These are phyloP conservation scores for Muscicapa comitata DNA, from an alignment of 2,797 vertebrate genomes.

Conservation along the genomic window DNA sequence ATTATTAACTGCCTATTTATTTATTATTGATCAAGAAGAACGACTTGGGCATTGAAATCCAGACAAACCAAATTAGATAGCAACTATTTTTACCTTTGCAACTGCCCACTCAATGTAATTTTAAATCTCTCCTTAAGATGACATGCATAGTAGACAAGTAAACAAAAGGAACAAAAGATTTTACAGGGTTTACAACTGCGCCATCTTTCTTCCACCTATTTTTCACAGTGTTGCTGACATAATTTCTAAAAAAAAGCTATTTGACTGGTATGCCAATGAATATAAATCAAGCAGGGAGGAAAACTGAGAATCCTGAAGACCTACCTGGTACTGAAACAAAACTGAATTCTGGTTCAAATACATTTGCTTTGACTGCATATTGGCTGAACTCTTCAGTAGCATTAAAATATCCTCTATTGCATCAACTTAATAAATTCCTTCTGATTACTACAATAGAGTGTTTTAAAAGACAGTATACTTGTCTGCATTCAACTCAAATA, in stretches of 20 bases:
- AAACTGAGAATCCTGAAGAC: neutral
- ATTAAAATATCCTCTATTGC: neutral
- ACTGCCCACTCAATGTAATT: constrained; percentile 3
- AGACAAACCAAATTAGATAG: constrained; percentile 6
- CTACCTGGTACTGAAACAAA: neutral
- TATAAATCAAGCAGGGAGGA: neutral
- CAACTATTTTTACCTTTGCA: neutral
- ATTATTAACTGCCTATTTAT: constrained; percentile 31
- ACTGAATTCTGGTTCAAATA: neutral
- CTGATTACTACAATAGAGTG: neutral
- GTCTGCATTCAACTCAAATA: neutral
- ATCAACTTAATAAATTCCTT: neutral
- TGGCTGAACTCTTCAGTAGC: neutral
- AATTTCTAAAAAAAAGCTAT: neutral
- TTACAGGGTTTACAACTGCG: neutral
- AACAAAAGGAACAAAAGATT: constrained; percentile 4
- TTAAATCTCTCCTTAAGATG: neutral
- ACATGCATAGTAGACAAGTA: neutral
- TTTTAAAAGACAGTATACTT: neutral
- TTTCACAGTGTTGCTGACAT: neutral
- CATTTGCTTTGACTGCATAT: neutral
- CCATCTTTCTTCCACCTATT: neutral
- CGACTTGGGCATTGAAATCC: neutral
- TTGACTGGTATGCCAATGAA: neutral
- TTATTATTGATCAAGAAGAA: constrained; percentile 22